A percentile compares a stretch with the other conserved stretches of the same genome.
phyloP scores from a whole-genome alignment of 1,140 invertebrate genomes.

The Papilio aristodemus region DNA sequence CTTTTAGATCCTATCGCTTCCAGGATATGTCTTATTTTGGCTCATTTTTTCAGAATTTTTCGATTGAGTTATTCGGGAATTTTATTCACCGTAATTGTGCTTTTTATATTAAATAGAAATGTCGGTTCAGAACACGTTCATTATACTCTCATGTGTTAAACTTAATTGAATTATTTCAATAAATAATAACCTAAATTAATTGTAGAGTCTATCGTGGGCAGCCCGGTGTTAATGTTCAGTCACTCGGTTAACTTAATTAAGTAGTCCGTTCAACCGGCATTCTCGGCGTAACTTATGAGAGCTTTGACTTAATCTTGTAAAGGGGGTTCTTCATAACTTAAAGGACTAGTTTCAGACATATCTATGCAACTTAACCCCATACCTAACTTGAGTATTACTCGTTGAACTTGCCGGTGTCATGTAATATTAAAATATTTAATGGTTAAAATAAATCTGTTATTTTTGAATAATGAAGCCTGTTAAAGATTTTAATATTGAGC shows the following conservation, averaged over 20 bases:
- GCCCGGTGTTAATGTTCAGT: constrained; percentile 1
- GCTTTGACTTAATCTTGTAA: constrained; percentile 22
- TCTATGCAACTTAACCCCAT: not conserved
- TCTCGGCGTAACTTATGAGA: constrained; percentile 12
- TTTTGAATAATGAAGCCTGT: no score
- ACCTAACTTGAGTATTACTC: not conserved
- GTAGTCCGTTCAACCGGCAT: not conserved
- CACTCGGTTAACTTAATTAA: constrained; percentile 14
- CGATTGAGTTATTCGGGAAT: no score
- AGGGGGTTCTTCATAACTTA: constrained; percentile 12
- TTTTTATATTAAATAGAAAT: no score
- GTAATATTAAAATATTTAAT: no score
- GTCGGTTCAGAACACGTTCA: no score
- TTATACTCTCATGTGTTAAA: not conserved
- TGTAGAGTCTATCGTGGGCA: not conserved
- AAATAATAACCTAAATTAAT: not conserved
- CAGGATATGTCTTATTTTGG: no score
- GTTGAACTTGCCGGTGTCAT: no score
- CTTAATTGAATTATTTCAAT: not conserved
- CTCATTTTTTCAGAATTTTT: no score
- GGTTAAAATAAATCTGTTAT: no score
- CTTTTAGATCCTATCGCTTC: no score
- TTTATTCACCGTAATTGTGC: no score
- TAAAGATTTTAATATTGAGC: no score
- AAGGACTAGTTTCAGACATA: constrained; percentile 5